Evolutionary conservation across 1,140 invertebrate genomes (phyloP).

Genomic region (Heliothis virescens): DNA sequence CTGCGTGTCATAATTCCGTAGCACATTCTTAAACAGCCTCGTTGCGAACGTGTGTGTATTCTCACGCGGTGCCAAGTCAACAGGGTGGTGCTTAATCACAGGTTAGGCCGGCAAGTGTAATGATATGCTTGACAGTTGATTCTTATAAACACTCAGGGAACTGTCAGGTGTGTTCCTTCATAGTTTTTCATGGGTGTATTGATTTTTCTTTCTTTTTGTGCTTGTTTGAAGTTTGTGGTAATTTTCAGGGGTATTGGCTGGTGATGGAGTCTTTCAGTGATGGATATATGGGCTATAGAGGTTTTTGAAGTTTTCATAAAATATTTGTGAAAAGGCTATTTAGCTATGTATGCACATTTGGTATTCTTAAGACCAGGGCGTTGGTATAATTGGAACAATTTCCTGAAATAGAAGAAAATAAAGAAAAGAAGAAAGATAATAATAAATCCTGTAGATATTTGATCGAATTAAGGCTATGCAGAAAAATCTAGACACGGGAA

Average conservation of each 20-base stretch:
- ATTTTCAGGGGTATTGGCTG: background rate
- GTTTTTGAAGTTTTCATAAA: too few relatives aligned
- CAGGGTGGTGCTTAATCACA: constrained; percentile 9
- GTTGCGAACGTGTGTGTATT: background rate
- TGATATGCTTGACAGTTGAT: constrained; percentile 16
- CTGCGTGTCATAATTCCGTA: too few relatives aligned
- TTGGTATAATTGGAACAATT: too few relatives aligned
- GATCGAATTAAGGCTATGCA: too few relatives aligned
- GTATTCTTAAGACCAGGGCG: too few relatives aligned
- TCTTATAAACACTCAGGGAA: constrained; percentile 16
- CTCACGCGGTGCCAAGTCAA: background rate
- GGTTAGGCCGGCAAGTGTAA: background rate
- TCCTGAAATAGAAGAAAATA: too few relatives aligned
- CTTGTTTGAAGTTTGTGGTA: background rate
- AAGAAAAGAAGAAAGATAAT: too few relatives aligned
- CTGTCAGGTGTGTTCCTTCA: background rate
- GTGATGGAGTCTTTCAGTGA: background rate
- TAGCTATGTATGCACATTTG: too few relatives aligned
- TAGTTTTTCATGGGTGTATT: constrained; percentile 10
- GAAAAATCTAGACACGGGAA: too few relatives aligned
- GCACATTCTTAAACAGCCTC: background rate
- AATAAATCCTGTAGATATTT: too few relatives aligned
- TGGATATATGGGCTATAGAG: too few relatives aligned
- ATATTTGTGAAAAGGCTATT: too few relatives aligned
- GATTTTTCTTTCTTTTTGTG: constrained; percentile 7